Evolutionary conservation across 64 coral and sea anemone species (phyloP), one percentile per base, ranked within the genome.

Genomic region (Pachyseris speciosa): DNA sequence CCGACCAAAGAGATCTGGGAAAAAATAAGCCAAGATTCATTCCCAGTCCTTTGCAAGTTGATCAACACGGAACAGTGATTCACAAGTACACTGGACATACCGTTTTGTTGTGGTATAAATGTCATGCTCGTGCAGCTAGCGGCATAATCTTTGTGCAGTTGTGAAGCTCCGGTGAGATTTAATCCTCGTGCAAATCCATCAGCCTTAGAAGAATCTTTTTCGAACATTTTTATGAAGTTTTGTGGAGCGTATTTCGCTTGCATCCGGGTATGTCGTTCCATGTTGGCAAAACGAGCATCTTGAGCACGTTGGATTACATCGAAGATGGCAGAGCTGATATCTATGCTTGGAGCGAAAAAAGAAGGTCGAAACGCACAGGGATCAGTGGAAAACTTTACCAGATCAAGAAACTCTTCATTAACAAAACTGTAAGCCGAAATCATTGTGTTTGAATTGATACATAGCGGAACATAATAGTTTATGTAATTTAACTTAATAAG

Each of bases 391-490:
- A 72, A 24, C 29, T 91, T 7, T 97, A 97, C 70, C 31, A 80
- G 7, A 80, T 97, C 37, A 78, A 93, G 53, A 97, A 97, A 86
- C 61, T 89, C 83, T 97, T 97, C 77, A 97, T 97, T 64, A 80
- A 97, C 61, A 97, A 89, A 80, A 90, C 25, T 68, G 95, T 94
- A 86, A 97, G 95, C 66, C 48, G 9, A 60, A 13, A 24, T 26
- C 11, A 3, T 51, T 16, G 26, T 20, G 15, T 76, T 11, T 45
- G 4, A 45, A 45, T 45, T 6, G 11, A 11, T 45, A 45, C 4
- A 4, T 45, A 45, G 11, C 11, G 11, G n/a, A n/a, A n/a, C n/a
- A 12, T 13, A 25, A 25, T 6, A 16, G 9, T 42, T 73, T 69
- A 36, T 3, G 34, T 70, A 36, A 11, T 0, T 39, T 7, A 19